Base-by-base conservation (phyloP, 2,888 invertebrate genomes). In the Cetonia aurata region DNA sequence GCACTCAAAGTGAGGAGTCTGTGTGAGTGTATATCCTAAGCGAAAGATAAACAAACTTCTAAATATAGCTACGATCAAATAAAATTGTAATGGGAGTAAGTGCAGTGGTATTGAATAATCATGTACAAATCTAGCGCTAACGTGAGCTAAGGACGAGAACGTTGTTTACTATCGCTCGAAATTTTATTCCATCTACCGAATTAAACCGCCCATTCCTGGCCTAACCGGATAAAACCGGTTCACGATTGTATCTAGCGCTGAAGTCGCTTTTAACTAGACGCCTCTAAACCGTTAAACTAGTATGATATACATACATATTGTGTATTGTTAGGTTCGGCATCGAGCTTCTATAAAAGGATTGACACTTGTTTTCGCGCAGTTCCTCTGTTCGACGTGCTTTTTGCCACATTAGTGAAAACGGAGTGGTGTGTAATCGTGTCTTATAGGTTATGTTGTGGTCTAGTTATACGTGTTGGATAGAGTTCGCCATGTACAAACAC, bases 181-280 rank as follows among this genome's bases (percentile, higher is more conserved):
- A 78, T 76, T 77, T 70, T 67, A 76, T 75, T 78, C 77, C 77
- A 59, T 75, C 73, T 74, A 81, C 83, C 81, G 82, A 83, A 80
- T 82, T 78, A 79, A 83, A 83, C 83, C 80, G 83, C 83, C 81
- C 79, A 78, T 80, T 82, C 83, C 82, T 80, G 83, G 81, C 80
- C 71, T 77, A 83, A 84, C 84, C 80, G 80, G 85, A 81, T 83
- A 69, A 65, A 83, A 78, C 84, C 80, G 79, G 85, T 82, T 82
- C 72, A 72, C 75, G 74, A 77, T 79, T 78, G 76, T 80, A 78
- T 78, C 77, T 77, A 78, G 77, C 76, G 77, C 74, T 70, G 73
- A 76, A 78, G 79, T 80, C 75, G 80, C 79, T 79, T 80, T 76
- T 76, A 79, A 80, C 79, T 79, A 80, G 79, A 79, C 79, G 75